Base-by-base conservation (phyloP, 2,888 invertebrate species). In the Cryptocephalus moraei region DNA sequence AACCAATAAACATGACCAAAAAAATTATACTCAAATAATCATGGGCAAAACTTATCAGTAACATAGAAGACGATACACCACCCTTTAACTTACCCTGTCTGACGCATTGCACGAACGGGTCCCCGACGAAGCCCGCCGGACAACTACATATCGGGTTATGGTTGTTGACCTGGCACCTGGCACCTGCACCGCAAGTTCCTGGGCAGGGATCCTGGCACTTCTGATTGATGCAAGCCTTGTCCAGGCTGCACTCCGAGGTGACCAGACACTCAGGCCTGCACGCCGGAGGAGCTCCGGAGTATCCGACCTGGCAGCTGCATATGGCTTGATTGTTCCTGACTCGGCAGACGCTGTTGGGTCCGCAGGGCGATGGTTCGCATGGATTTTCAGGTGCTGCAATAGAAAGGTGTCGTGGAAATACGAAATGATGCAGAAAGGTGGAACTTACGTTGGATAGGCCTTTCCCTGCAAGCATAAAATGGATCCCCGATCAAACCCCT, bases 401-500 rank as follows among this genome's bases (percentile, higher is more conserved):
- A 71, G 49, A 54, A 47, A 32, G 36, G 41, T 22, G 6, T 22
- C 6, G 22, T 22, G 22, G 6, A 6, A 22, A 22, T 4, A 6
- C 6, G 22, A 22, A 6, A 2, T 2, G 22, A 6, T 6, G 3
- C 6, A 22, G 6, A 22, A 4, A 22, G 22, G n/a, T n/a, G n/a
- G n/a, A n/a, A 75, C 79, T 76, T 75, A 82, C 82, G 69, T 67
- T 70, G 66, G 55, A 66, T 62, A 49, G 75, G 73, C 63, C 74
- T 72, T 55, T 72, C 75, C 56, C 84, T 80, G 63, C 90, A 91
- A 6, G 85, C 82, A 11, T 79, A 80, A 65, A 89, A 89, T 40
- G 91, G 90, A 77, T 91, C 87, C 9, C 91, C 91, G 55, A 81
- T 79, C 59, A 80, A 84, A 32, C 88, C 88, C 52, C 75, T 77